A percentile compares a stretch with the other conserved stretches of the same genome.
phyloP scores from a whole-genome alignment of 2,888 invertebrate species.

The Drosophila longiperda region DNA sequence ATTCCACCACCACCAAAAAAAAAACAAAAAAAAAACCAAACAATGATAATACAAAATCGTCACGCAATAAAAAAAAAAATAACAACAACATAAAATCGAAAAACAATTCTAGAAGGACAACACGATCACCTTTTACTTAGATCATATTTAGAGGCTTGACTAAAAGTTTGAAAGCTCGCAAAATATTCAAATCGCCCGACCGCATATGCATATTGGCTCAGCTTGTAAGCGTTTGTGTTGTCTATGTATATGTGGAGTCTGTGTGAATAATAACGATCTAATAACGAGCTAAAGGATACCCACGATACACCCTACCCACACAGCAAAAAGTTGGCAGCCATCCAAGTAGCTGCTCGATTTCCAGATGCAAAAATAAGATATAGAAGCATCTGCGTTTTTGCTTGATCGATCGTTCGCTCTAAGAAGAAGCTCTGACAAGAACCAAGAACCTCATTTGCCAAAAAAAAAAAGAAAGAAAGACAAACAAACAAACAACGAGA shows the following conservation, averaged over 20 bases:
- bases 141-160: conserved; percentile 52
- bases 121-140: conserved; percentile 43
- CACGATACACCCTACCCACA: background rate
- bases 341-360: conserved; percentile 29
- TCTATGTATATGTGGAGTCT: conserved; percentile 33
- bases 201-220: conserved; percentile 27
- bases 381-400: conserved; percentile 42
- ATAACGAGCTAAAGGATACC: conserved; percentile 40
- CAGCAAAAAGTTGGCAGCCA: conserved; percentile 26
- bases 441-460: conserved; percentile 50
- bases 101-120: conserved; percentile 52
- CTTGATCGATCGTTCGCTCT: conserved; percentile 21
- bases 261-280: conserved; percentile 35
- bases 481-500: conserved; percentile 30
- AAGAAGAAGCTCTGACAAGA: conserved; percentile 31
- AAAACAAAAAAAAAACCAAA: conserved; percentile 38
- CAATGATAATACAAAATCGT: conserved; percentile 42
- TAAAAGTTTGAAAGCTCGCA: conserved; percentile 36
- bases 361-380: conserved; percentile 61
- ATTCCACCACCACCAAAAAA: conserved; percentile 75
- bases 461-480: conserved; percentile 1
- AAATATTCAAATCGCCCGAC: conserved; percentile 33
- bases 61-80: conserved; percentile 43
- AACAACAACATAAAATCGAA: conserved; percentile 44
- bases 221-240: conserved; percentile 26